These are phyloP conservation scores for Antheraea assamensis DNA, from an alignment of 2,888 invertebrate genomes.

Conservation along the genomic window DNA sequence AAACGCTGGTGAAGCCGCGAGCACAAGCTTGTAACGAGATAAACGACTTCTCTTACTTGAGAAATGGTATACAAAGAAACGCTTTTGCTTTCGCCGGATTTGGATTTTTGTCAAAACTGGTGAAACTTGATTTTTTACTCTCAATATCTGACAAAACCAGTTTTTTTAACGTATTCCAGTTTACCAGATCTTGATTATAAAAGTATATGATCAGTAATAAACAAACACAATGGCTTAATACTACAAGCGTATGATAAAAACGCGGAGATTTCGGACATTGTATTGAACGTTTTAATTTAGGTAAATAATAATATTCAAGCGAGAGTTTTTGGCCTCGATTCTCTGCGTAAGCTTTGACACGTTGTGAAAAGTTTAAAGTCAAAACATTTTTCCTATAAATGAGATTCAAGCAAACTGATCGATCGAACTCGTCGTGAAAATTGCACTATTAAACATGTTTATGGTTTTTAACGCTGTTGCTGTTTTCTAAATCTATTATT, in stretches of 20 bases:
- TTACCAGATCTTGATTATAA: neutral
- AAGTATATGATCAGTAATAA: neutral
- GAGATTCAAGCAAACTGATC: too few species aligned
- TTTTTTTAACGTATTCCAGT: neutral
- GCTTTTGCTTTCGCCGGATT: conserved; percentile 6
- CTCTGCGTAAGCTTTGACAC: neutral
- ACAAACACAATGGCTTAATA: neutral
- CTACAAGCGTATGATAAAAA: neutral
- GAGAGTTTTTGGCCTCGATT: neutral
- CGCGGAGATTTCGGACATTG: neutral
- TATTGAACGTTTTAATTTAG: neutral
- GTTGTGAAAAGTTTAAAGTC: neutral
- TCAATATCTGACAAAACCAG: neutral
- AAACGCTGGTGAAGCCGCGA: too few species aligned
- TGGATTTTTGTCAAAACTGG: neutral
- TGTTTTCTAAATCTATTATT: neutral
- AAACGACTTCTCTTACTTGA: neutral
- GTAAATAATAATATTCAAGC: too few species aligned
- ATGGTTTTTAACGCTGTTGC: neutral
- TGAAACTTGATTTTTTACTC: conserved; percentile 5
- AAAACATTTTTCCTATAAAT: neutral
- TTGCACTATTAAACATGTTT: too few species aligned
- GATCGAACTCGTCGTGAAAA: too few species aligned
- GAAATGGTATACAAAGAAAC: neutral
- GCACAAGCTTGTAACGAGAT: neutral